A percentile compares a stretch with the other conserved stretches of the same genome.
These are phyloP conservation scores for Periophthalmus magnuspinnatus DNA, from an alignment of 2,797 vertebrate species.

Conservation along the genomic window DNA sequence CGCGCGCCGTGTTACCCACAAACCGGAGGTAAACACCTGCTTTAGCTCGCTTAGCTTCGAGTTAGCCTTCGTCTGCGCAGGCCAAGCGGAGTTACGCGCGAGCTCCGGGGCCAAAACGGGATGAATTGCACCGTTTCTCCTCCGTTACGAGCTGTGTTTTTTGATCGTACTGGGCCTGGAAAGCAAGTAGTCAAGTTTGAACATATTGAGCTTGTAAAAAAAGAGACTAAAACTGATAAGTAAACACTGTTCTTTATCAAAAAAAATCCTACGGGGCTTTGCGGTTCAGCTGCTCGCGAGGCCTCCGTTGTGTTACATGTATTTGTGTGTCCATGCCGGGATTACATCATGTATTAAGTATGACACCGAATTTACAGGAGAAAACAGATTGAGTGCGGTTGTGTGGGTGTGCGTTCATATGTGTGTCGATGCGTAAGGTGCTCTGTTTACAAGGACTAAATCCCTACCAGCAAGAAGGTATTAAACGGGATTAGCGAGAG, in stretches of 20 bases:
- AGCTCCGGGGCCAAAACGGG: conserved; percentile 1
- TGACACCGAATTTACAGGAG: conserved; percentile 51
- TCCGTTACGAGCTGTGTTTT: neutral
- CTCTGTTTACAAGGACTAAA: conserved; percentile 71
- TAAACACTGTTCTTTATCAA: conserved; percentile 3
- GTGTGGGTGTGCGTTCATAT: conserved; percentile 36
- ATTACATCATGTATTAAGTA: conserved; percentile 46
- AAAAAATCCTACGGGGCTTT: conserved; percentile 4
- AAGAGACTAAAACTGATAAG: conserved; percentile 39
- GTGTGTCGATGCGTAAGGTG: conserved; percentile 55
- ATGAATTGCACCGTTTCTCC: conserved; percentile 10
- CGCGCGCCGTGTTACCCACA: conserved; percentile 74
- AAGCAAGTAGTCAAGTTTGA: neutral
- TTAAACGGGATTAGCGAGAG: conserved; percentile 72
- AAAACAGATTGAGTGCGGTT: conserved; percentile 51
- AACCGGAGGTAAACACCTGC: conserved; percentile 76
- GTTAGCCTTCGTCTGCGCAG: conserved; percentile 33
- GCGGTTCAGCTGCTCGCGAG: conserved; percentile 27
- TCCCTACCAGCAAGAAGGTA: conserved; percentile 73
- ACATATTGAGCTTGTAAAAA: conserved; percentile 1
- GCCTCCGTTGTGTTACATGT: conserved; percentile 12
- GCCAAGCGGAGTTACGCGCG: too few species aligned
- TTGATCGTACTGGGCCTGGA: neutral
- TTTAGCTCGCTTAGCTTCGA: conserved; percentile 45
- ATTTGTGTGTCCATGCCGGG: conserved; percentile 26